phyloP scores from a whole-genome alignment of 2,888 invertebrate species.

The Tanypteryx hageni region DNA sequence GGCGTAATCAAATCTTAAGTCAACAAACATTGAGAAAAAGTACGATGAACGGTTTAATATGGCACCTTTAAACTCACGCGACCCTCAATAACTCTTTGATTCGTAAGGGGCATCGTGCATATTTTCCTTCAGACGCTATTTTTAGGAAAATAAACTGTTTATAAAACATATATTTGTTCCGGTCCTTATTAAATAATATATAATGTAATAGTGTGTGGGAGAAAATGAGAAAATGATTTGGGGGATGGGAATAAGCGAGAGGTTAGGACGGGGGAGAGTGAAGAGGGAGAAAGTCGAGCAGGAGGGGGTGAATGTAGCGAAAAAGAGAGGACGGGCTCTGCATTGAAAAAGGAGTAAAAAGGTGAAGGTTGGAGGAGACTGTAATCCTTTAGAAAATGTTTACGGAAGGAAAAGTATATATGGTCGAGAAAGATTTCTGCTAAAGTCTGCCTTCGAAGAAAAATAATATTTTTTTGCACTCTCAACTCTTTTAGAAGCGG shows the following conservation, averaged over 20 bases:
- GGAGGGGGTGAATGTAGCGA: not conserved
- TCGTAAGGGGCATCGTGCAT: no score
- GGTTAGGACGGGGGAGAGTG: no score
- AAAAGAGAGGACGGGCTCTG: not conserved
- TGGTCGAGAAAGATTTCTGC: not conserved
- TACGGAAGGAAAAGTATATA: not conserved
- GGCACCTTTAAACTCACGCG: no score
- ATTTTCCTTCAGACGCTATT: no score
- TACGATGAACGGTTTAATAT: no score
- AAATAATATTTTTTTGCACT: not conserved
- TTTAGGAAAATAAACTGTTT: no score
- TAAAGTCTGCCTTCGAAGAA: not conserved
- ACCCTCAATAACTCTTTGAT: no score
- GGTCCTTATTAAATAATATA: no score
- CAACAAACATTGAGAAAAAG: no score
- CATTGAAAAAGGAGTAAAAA: not conserved
- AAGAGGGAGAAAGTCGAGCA: not conserved
- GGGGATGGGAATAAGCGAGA: not conserved
- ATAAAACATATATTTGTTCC: no score
- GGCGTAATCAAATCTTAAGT: no score
- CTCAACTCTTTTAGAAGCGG: not conserved
- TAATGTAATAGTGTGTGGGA: not conserved
- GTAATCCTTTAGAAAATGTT: not conserved
- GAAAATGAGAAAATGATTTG: not conserved
- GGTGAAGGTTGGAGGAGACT: not conserved